A percentile compares a stretch with the other conserved stretches of the same genome.
These are phyloP conservation scores for Lampris incognitus DNA, from an alignment of 2,113 vertebrate species.

Conservation along the genomic window DNA sequence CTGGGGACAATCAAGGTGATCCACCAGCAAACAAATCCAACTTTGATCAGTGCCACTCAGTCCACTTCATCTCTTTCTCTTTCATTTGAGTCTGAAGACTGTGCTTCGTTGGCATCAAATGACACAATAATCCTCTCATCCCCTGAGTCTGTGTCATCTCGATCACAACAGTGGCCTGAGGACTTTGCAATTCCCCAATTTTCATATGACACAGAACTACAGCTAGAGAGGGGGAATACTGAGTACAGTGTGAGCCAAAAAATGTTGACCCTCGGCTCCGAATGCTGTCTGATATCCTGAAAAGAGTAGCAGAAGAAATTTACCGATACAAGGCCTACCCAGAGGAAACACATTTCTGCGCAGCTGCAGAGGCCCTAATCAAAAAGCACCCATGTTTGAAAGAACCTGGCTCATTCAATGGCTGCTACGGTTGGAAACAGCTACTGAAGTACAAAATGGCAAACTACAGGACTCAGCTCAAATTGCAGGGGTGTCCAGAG, in stretches of 20 bases:
- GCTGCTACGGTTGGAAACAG: conserved; percentile 20
- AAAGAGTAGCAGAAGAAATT: conserved; percentile 26
- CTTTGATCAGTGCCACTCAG: conserved; percentile 17
- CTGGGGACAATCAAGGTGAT: conserved; percentile 49
- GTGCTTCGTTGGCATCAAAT: conserved; percentile 21
- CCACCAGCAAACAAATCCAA: conserved; percentile 16
- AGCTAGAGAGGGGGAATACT: conserved; percentile 31
- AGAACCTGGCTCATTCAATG: conserved; percentile 20
- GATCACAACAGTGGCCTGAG: conserved; percentile 29
- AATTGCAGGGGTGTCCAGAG: conserved; percentile 39
- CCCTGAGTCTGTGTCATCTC: conserved; percentile 38
- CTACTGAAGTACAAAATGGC: conserved; percentile 36
- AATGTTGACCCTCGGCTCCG: conserved; percentile 30
- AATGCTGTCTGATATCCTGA: conserved; percentile 32
- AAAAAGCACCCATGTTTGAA: conserved; percentile 28
- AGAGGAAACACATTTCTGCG: conserved; percentile 15
- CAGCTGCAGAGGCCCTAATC: conserved; percentile 31
- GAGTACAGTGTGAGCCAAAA: conserved; percentile 19
- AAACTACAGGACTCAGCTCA: conserved; percentile 49
- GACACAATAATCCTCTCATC: conserved; percentile 33
- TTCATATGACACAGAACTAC: conserved; percentile 31
- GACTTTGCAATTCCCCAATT: conserved; percentile 30
- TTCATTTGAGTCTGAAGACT: conserved; percentile 13
- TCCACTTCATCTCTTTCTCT: conserved; percentile 3
- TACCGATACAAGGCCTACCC: conserved; percentile 32